Evolutionary conservation across 2,113 vertebrate species (phyloP).

Genomic region (Asarcornis scutulata): DNA sequence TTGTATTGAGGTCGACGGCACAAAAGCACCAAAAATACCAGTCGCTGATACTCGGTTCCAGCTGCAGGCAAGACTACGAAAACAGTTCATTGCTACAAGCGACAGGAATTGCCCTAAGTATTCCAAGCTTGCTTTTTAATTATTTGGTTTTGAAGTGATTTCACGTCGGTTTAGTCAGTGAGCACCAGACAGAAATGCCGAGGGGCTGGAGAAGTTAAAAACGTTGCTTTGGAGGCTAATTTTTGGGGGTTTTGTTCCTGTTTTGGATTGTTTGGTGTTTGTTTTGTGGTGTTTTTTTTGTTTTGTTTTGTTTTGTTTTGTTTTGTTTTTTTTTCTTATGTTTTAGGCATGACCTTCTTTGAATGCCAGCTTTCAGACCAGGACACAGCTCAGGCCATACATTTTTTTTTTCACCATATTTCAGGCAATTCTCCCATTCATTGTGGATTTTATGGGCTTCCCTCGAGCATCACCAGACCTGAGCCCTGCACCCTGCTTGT

Average conservation of each 20-base stretch:
- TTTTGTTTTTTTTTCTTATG: not conserved
- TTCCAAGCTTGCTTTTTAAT: not conserved
- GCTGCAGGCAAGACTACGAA: not conserved
- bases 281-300: not conserved
- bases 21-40: not conserved
- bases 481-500: not conserved
- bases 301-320: not conserved
- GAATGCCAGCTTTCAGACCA: not conserved
- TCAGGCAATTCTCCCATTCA: not conserved
- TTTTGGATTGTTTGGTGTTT: not conserved
- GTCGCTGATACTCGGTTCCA: not conserved
- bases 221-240: not conserved
- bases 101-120: not conserved
- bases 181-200: not conserved
- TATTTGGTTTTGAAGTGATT: not conserved
- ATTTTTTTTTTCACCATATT: not conserved
- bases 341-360: not conserved
- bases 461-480: not conserved
- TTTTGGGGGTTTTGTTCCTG: not conserved
- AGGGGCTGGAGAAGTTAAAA: not conserved
- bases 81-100: not conserved
- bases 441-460: not conserved
- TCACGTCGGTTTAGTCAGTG: not conserved
- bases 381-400: not conserved
- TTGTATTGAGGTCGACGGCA: not conserved